Conservation (phyloP, 2,797 vertebrate species). For the Loriculus beryllinus region DNA sequence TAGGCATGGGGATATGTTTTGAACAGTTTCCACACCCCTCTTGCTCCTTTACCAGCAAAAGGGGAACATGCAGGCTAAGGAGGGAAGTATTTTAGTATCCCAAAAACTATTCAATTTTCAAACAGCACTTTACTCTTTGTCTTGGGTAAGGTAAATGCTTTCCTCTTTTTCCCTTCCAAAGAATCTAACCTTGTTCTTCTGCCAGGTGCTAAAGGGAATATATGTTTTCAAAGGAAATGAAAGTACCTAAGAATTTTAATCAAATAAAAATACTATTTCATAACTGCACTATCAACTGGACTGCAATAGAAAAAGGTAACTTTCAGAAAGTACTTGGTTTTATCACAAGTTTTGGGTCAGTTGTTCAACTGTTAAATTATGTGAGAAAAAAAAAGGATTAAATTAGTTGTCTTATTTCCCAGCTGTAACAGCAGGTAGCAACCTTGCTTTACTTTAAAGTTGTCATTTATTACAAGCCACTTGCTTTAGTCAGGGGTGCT, state of each 20-base stretch:
- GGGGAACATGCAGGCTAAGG: background rate
- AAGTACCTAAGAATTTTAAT: constrained; percentile 9
- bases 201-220: background rate
- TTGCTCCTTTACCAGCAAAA: background rate
- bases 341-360: constrained; percentile 5
- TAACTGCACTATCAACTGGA: background rate
- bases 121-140: background rate
- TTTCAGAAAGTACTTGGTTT: background rate
- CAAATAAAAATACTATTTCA: background rate
- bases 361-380: constrained; percentile 22
- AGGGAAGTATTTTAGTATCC: background rate
- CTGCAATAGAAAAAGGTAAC: background rate
- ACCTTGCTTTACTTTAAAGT: constrained; percentile 51
- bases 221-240: background rate
- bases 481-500: constrained; percentile 46
- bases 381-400: constrained; percentile 23
- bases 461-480: constrained; percentile 59
- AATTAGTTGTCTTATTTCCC: constrained; percentile 39
- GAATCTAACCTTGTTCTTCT: background rate
- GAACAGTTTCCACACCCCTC: background rate
- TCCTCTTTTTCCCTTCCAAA: background rate
- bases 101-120: background rate
- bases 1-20: background rate
- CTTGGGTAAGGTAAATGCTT: background rate
- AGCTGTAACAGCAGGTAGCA: constrained; percentile 35